A percentile compares a stretch with the other conserved stretches of the same genome.
Conservation (phyloP, 1,140 invertebrate species). For the Cyrtorhinus lividipennis region DNA sequence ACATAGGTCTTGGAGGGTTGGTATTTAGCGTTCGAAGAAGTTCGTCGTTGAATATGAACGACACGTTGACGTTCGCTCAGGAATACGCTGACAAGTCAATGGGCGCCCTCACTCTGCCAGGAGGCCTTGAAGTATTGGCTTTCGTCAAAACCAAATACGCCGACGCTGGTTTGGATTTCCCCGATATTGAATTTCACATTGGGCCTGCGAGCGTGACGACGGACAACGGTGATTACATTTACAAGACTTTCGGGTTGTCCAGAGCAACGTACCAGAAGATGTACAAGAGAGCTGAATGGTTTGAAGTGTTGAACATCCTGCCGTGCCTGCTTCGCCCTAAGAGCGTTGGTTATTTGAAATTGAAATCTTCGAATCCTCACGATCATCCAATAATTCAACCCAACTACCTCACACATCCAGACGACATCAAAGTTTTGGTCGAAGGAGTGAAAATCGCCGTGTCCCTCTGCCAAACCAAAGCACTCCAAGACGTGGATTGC, state of each 20-base stretch:
- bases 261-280: constrained; percentile 29
- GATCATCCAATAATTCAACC: constrained; percentile 47
- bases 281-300: constrained; percentile 29
- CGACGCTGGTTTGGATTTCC: constrained; percentile 25
- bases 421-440: constrained; percentile 30
- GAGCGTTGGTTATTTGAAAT: constrained; percentile 41
- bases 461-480: constrained; percentile 26
- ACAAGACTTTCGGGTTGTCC: constrained; percentile 30
- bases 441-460: constrained; percentile 27
- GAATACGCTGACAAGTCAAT: neutral
- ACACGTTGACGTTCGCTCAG: constrained; percentile 14
- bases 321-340: constrained; percentile 34
- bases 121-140: constrained; percentile 52
- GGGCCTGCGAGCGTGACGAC: constrained; percentile 11
- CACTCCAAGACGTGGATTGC: constrained; percentile 35
- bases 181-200: constrained; percentile 32
- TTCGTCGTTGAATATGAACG: neutral
- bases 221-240: constrained; percentile 27
- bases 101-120: constrained; percentile 54
- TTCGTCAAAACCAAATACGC: constrained; percentile 41
- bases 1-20: constrained; percentile 45
- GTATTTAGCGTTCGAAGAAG: constrained; percentile 36
- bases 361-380: constrained; percentile 42
- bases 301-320: constrained; percentile 27
- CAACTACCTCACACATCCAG: constrained; percentile 40